phyloP scores from a whole-genome alignment of 2,797 vertebrate species.

The Coluber constrictor region DNA sequence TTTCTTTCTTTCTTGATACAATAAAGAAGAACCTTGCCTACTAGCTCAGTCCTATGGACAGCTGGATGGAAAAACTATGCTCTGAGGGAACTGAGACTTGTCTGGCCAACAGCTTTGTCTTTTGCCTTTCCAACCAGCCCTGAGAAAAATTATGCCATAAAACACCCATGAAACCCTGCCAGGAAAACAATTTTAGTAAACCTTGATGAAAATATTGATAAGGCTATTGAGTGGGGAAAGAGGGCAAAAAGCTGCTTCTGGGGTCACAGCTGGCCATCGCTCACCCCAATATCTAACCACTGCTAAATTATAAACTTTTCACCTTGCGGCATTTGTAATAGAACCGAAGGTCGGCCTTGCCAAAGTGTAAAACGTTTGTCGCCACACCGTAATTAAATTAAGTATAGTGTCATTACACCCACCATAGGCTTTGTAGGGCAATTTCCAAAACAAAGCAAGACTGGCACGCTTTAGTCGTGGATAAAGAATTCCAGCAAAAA shows the following conservation, averaged over 20 bases:
- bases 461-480: neutral
- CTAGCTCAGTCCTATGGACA: neutral
- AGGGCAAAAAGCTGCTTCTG: neutral
- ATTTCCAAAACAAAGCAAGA: constrained; percentile 57
- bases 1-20: too few species aligned
- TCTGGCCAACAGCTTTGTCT: too few species aligned
- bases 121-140: neutral
- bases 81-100: neutral
- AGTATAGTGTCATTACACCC: constrained; percentile 70
- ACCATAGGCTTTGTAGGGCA: constrained; percentile 68
- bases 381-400: constrained; percentile 72
- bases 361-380: constrained; percentile 55
- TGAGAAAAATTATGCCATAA: neutral
- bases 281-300: constrained; percentile 29
- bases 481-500: constrained; percentile 53
- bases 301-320: constrained; percentile 51
- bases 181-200: neutral
- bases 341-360: constrained; percentile 54
- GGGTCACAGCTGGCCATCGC: neutral
- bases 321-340: constrained; percentile 57
- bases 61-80: too few species aligned
- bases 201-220: neutral
- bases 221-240: neutral
- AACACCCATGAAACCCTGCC: neutral
- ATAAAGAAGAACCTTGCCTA: neutral